Base-by-base conservation (phyloP, 64 coral and sea anemone genomes). In the Acropora tenuis region DNA sequence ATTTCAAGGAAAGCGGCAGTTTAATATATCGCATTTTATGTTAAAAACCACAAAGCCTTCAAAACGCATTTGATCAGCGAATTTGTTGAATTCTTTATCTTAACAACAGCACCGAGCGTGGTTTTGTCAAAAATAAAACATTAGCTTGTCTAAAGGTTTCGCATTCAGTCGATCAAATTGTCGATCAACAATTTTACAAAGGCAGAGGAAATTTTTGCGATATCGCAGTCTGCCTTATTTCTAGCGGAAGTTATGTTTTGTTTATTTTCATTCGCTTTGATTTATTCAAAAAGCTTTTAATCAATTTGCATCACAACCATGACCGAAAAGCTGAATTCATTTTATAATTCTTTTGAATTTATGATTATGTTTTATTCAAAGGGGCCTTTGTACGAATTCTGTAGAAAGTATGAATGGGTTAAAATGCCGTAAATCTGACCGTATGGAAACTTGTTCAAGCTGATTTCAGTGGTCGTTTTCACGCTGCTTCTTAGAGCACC, bases 331-430 rank as follows among this genome's bases (percentile, higher is more conserved):
- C 59, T 83, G 52, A 5, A 55, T 5, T 81, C 8, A 41, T 81
- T 12, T 13, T 63, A 3, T 2, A 8, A 47, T 82, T 53, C 73
- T 83, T 47, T 57, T 41, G 50, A 57, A 55, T 40, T 8, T 67
- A 44, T 30, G 30, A 45, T 75, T 42, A 66, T 83, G 5, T 48
- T 66, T 83, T 83, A 83, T 83, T 67, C 79, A 81, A 80, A 80
- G 42, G 3, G 57, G 13, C 41, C 67, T 30, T 30, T 30, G 30
- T 30, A 30, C 30, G 30, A 30, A 30, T 30, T 30, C 30, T 30
- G 30, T 3, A 3, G 41, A 30, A 55, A 9, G 4, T 55, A 9
- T 55, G 69, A 40, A 30, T 1, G 20, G 15, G 3, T 73, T 19
- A 5, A 40, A 73, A 73, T 73, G 19, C 18, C 69, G 69, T 73